Conservation (phyloP, 1,140 invertebrate species). For the Sarcophaga peregrina region DNA sequence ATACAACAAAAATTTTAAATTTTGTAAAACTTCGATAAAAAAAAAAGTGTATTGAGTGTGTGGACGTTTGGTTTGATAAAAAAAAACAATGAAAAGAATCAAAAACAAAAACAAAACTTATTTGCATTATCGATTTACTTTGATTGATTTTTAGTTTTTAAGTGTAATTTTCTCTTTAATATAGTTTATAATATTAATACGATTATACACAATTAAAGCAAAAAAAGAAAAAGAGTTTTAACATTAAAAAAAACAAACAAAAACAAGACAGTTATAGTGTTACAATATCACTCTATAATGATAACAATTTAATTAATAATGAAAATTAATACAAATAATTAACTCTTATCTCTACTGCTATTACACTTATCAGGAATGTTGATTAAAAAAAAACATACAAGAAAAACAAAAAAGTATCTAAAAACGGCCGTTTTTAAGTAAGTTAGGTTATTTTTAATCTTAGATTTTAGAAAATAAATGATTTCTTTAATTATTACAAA, state of each 20-base stretch:
- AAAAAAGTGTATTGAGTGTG: slow-evolving; percentile 8
- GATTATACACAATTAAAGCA: not conserved
- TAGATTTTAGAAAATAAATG: not conserved
- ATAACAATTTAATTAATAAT: not conserved
- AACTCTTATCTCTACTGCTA: not conserved
- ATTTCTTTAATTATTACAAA: slow-evolving; percentile 24
- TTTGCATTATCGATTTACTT: slow-evolving; percentile 23
- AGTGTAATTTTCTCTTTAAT: slow-evolving; percentile 24
- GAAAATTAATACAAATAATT: not conserved
- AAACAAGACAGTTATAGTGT: not conserved
- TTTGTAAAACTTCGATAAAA: not conserved
- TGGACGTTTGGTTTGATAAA: slow-evolving; percentile 1
- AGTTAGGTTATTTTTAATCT: slow-evolving; percentile 9
- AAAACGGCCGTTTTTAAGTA: slow-evolving; percentile 39
- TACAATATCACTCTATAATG: not conserved
- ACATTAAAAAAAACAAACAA: not conserved
- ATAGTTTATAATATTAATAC: not conserved
- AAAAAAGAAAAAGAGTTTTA: not conserved
- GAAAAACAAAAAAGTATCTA: slow-evolving; percentile 13
- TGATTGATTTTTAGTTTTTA: slow-evolving; percentile 22
- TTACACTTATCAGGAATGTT: slow-evolving; percentile 13
- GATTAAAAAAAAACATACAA: not conserved
- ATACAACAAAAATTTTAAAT: not conserved
- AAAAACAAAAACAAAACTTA: slow-evolving; percentile 13
- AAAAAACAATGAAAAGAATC: not conserved